Percentiles rank a stretch among this genome's conserved stretches.
These are phyloP conservation scores for Malurus cyaneus DNA, from an alignment of 2,113 vertebrate species.

Conservation along the genomic window DNA sequence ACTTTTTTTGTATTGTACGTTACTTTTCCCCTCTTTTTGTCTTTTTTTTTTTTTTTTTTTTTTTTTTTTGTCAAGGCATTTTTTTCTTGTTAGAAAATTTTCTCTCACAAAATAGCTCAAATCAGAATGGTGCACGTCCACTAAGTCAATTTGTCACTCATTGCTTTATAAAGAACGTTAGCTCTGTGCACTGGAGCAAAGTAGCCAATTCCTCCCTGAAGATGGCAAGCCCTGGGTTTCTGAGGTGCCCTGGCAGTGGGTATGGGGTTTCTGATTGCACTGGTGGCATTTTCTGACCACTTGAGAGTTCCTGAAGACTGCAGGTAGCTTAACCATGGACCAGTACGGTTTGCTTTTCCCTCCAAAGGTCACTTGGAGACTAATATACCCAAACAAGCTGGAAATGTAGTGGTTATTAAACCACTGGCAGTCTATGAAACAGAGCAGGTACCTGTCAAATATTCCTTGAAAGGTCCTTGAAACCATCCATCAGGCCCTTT, in stretches of 20 bases:
- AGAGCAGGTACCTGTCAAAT: background rate
- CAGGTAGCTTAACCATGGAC: background rate
- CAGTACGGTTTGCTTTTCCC: background rate
- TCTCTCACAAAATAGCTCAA: background rate
- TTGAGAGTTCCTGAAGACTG: background rate
- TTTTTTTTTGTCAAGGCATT: background rate
- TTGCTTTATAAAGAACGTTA: background rate
- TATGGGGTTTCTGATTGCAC: background rate
- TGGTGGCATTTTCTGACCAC: background rate
- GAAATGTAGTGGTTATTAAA: background rate
- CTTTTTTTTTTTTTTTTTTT: background rate
- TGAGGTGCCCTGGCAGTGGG: accelerated
- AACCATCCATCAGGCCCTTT: slow-evolving; percentile 2
- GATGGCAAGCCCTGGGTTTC: background rate
- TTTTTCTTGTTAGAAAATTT: background rate
- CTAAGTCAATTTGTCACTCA: background rate
- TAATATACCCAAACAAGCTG: background rate
- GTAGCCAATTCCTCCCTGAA: background rate
- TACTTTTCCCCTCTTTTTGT: background rate
- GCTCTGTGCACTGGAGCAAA: background rate
- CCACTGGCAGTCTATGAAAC: background rate
- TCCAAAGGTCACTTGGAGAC: background rate
- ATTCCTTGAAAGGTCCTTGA: background rate
- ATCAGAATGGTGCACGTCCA: accelerated
- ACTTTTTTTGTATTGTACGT: background rate